These are phyloP conservation scores for Drosophila affinis DNA, from an alignment of 2,888 invertebrate genomes.

Conservation along the genomic window DNA sequence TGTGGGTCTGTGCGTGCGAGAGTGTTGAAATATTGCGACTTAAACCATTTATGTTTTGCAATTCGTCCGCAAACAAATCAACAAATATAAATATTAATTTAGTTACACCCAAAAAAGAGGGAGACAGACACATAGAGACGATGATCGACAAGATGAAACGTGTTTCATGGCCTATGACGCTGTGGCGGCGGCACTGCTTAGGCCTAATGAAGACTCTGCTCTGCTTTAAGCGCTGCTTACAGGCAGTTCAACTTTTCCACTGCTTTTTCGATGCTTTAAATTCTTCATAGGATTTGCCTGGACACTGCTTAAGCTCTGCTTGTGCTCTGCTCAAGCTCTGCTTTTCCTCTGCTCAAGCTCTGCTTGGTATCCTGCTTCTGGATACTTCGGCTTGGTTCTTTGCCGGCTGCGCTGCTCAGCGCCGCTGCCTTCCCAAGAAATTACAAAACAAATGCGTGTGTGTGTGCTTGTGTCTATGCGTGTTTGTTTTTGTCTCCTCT, in stretches of 20 bases:
- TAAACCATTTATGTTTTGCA: slow-evolving; percentile 61
- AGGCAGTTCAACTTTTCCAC: too few relatives aligned
- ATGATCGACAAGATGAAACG: slow-evolving; percentile 42
- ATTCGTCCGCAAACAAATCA: slow-evolving; percentile 51
- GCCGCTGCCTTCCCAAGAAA: not conserved
- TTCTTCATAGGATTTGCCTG: not conserved
- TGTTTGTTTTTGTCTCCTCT: slow-evolving; percentile 60
- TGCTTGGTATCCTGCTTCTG: not conserved
- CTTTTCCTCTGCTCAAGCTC: not conserved
- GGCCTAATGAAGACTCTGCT: too few relatives aligned
- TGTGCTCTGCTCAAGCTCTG: not conserved
- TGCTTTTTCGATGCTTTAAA: not conserved
- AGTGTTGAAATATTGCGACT: slow-evolving; percentile 38
- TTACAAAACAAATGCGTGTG: not conserved
- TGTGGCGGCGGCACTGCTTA: too few relatives aligned
- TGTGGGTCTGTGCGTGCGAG: slow-evolving; percentile 9
- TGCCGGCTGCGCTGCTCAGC: not conserved
- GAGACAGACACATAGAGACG: not conserved
- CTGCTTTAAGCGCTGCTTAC: too few relatives aligned
- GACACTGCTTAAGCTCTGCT: not conserved
- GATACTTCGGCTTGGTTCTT: not conserved
- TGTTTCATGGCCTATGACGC: slow-evolving; percentile 28
- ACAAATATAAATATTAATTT: slow-evolving; percentile 63
- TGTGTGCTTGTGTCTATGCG: slow-evolving; percentile 20
- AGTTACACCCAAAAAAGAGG: slow-evolving; percentile 48